Conservation (phyloP, 2,113 vertebrate species). For the Ellobius talpinus region DNA sequence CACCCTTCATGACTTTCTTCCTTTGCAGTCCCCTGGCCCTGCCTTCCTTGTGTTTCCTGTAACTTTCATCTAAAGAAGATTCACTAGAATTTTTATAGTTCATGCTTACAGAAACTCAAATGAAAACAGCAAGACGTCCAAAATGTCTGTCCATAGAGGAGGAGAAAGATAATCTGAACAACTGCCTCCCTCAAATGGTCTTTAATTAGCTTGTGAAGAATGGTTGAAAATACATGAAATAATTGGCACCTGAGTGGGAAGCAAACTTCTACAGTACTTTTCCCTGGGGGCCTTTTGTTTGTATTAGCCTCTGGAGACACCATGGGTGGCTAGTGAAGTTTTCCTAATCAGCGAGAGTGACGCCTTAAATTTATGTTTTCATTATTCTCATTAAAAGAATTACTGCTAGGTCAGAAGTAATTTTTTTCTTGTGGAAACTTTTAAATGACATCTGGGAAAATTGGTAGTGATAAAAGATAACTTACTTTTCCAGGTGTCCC, state of each 20-base stretch:
- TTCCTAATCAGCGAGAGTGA: background rate
- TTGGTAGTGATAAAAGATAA: slow-evolving; percentile 73
- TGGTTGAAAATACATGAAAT: background rate
- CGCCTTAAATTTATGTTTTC: slow-evolving; percentile 31
- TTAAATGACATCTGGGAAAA: slow-evolving; percentile 69
- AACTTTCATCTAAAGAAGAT: background rate
- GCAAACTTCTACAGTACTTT: background rate
- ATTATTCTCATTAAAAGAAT: slow-evolving; percentile 70
- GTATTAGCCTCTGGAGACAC: background rate
- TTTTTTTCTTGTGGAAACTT: slow-evolving; percentile 56
- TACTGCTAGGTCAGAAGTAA: background rate
- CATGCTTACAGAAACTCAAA: background rate
- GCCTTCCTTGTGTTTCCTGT: background rate
- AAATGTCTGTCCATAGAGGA: background rate
- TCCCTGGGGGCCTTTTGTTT: background rate
- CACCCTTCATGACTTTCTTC: background rate
- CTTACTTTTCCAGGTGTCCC: slow-evolving; percentile 63
- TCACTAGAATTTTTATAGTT: background rate
- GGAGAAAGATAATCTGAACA: background rate
- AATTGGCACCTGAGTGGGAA: background rate
- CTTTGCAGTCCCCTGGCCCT: background rate
- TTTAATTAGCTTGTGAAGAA: background rate
- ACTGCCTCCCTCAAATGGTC: background rate
- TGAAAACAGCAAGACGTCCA: background rate
- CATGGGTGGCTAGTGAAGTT: background rate